These are phyloP conservation scores for Selene dorsalis DNA, from an alignment of 2,797 vertebrate genomes.

Conservation along the genomic window DNA sequence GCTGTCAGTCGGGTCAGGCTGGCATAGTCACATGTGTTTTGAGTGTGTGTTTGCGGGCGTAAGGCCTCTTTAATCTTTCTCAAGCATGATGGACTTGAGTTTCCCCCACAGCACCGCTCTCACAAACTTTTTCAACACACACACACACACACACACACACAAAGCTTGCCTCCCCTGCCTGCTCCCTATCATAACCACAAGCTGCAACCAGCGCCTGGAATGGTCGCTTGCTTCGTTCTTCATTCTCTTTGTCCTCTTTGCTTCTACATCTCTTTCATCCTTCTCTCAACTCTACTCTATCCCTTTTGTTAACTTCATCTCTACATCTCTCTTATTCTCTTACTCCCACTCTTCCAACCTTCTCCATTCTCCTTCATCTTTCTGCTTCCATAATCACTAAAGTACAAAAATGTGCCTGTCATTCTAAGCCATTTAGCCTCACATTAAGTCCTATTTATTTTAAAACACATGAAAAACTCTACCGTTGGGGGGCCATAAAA, in stretches of 20 bases:
- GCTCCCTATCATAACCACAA: conserved; percentile 57
- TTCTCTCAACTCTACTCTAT: conserved; percentile 9
- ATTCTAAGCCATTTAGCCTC: conserved; percentile 29
- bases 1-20: conserved; percentile 34
- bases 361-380: neutral
- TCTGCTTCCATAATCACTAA: neutral
- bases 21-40: conserved; percentile 23
- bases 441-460: conserved; percentile 23
- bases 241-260: conserved; percentile 44
- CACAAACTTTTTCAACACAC: conserved; percentile 15
- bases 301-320: conserved; percentile 24
- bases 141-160: conserved; percentile 7
- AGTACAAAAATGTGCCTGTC: conserved; percentile 10
- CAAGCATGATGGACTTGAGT: conserved; percentile 59
- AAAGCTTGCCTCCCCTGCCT: conserved; percentile 25
- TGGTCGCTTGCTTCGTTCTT: conserved; percentile 25
- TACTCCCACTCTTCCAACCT: neutral
- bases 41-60: conserved; percentile 31
- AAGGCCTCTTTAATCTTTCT: conserved; percentile 71
- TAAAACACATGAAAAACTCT: conserved; percentile 33
- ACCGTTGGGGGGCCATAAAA: conserved; percentile 34
- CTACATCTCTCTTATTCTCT: conserved; percentile 3
- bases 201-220: conserved; percentile 46
- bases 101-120: conserved; percentile 34
- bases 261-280: conserved; percentile 28